These are phyloP conservation scores for Leptinotarsa rubiginosa DNA, from an alignment of 2,888 invertebrate species.

Conservation along the genomic window DNA sequence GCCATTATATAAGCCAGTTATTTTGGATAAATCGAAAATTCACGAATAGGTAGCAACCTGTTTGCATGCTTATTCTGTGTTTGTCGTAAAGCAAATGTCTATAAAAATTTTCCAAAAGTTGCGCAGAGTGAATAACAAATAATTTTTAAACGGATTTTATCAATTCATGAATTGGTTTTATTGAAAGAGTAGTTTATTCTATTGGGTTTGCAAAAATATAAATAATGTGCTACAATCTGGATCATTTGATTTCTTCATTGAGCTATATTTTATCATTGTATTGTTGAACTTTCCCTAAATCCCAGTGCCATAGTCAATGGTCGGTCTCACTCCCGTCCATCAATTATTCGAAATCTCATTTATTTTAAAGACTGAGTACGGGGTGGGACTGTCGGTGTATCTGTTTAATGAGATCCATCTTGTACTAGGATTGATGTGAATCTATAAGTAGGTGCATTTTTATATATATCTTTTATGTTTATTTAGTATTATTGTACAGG, in stretches of 20 bases:
- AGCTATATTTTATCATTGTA: background rate
- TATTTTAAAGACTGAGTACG: background rate
- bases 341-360: background rate
- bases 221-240: background rate
- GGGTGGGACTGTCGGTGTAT: background rate
- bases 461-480: background rate
- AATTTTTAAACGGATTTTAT: background rate
- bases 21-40: too few relatives aligned
- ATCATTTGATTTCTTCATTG: background rate
- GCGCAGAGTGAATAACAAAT: too few relatives aligned
- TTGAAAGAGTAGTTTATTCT: background rate
- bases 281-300: background rate
- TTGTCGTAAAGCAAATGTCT: too few relatives aligned
- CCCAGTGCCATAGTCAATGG: background rate
- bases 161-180: background rate
- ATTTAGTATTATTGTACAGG: constrained; percentile 8
- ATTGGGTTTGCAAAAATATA: background rate
- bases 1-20: too few relatives aligned
- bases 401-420: background rate
- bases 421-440: too few relatives aligned
- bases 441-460: too few relatives aligned
- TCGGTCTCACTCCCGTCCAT: background rate
- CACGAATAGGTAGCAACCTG: too few relatives aligned
- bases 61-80: too few relatives aligned
- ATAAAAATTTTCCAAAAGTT: too few relatives aligned